Evolutionary conservation across 92 coral and sea anemone genomes (phyloP), one percentile per base, ranked within the genome.

Genomic region (Zoanthus sansibaricus): DNA sequence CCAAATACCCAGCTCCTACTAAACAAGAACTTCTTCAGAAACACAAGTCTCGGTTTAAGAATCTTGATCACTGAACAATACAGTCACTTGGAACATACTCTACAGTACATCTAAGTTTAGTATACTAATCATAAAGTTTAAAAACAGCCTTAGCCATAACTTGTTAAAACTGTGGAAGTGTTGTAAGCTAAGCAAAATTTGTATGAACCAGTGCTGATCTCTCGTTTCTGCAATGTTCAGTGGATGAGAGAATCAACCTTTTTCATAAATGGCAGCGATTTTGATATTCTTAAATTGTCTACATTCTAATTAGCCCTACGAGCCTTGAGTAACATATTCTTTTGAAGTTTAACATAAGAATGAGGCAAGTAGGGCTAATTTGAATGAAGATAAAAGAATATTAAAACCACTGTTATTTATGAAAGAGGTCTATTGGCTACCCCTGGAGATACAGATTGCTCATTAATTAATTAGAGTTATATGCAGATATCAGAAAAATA

Each of bases 1-100:
- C 90, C 52, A 46, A 54, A 25, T 44, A 59, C 52, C 90, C 90
- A 70, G 90, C 90, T 69, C 90, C 80, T 44, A 49, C 54, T 37
- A 87, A 87, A 71, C 62, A 78, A 87, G 78, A 87, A 69, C 25
- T 87, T 67, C 69, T 87, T 64, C 31, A 7, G 30, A 78, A 78
- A 6, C 78, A 78, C 90, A 56, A 82, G 58, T 68, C 86, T 15
- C 72, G 86, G 25, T 87, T 87, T 56, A 87, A 86, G 11, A 66
- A 55, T 31, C 48, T 20, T 72, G 20, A 20, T 61, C 68, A 16
- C 20, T 61, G 68, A 61, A 61, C 25, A 61, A 61, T 61, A 20
- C 25, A 61, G 68, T 61, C 68, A 61, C 68, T 17, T 61, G 25
- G 68, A 18, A 61, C 20, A 61, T 61, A 17, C 25, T 61, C 21